Evolutionary conservation across 2,113 vertebrate genomes (phyloP).

Genomic region (Prunella himalayana): DNA sequence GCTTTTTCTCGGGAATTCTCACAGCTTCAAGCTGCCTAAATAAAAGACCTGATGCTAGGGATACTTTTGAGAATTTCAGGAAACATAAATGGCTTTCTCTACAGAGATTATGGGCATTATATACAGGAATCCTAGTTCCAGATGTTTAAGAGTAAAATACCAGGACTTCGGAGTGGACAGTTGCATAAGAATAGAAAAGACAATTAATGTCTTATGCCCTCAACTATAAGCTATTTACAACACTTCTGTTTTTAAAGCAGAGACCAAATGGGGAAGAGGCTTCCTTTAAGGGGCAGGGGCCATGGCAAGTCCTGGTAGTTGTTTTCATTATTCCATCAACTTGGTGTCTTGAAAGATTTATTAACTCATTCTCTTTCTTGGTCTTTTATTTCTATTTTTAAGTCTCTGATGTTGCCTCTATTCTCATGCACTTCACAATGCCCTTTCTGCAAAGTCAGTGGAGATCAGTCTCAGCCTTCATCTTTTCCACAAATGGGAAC

Average conservation of each 20-base stretch:
- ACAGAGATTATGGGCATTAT: not conserved
- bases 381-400: conserved; percentile 40
- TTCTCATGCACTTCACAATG: conserved; percentile 31
- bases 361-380: conserved; percentile 37
- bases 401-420: conserved; percentile 9
- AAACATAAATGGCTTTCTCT: not conserved
- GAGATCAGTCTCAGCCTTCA: conserved; percentile 6
- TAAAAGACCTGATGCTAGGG: not conserved
- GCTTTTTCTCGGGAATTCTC: not conserved
- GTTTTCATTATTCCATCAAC: conserved; percentile 25
- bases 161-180: not conserved
- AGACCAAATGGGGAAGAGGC: not conserved
- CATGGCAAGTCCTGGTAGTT: not conserved
- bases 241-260: not conserved
- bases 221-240: conserved; percentile 17
- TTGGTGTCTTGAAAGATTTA: conserved; percentile 42
- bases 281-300: conserved; percentile 8
- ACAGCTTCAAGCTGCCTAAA: not conserved
- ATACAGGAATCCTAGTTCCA: not conserved
- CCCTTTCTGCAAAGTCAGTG: conserved; percentile 23
- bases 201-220: not conserved
- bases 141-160: not conserved
- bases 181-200: not conserved
- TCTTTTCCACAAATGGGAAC: not conserved
- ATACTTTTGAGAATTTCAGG: not conserved